A percentile compares a stretch with the other conserved stretches of the same genome.
Evolutionary conservation across 2,888 invertebrate genomes (phyloP).

Genomic region (Drosophila subsilvestris): DNA sequence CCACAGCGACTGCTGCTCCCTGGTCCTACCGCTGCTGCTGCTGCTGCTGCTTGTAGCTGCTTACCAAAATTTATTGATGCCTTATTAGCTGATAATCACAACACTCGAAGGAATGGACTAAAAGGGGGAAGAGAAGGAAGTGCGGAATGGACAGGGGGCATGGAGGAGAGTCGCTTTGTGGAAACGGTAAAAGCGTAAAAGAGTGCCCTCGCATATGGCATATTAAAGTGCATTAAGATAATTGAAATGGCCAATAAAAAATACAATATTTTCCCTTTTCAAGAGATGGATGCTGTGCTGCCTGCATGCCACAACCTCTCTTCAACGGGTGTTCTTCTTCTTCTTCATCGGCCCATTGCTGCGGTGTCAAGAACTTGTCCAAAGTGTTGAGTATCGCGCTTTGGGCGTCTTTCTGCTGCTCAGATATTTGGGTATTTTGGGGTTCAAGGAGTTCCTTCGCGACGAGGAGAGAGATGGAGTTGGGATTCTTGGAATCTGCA

Average conservation of each 20-base stretch:
- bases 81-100: constrained; percentile 83
- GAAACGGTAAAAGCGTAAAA: constrained; percentile 69
- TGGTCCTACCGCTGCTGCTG: constrained; percentile 3
- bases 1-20: constrained; percentile 14
- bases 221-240: constrained; percentile 82
- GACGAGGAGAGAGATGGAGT: constrained; percentile 14
- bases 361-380: constrained; percentile 77
- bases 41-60: constrained; percentile 77
- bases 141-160: no score
- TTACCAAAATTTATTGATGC: constrained; percentile 82
- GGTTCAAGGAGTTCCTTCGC: not conserved
- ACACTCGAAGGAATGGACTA: constrained; percentile 36
- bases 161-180: not conserved
- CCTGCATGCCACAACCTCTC: not conserved
- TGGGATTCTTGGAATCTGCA: constrained; percentile 30
- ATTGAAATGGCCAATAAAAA: constrained; percentile 82
- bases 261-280: constrained; percentile 66
- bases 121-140: not conserved
- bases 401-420: constrained; percentile 66
- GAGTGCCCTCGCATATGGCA: constrained; percentile 55
- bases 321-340: not conserved
- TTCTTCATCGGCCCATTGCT: constrained; percentile 21
- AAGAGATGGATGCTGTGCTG: constrained; percentile 13
- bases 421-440: constrained; percentile 15
- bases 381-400: constrained; percentile 79